These are phyloP conservation scores for Sciurus niger DNA, from an alignment of 2,113 vertebrate genomes.

Conservation along the genomic window DNA sequence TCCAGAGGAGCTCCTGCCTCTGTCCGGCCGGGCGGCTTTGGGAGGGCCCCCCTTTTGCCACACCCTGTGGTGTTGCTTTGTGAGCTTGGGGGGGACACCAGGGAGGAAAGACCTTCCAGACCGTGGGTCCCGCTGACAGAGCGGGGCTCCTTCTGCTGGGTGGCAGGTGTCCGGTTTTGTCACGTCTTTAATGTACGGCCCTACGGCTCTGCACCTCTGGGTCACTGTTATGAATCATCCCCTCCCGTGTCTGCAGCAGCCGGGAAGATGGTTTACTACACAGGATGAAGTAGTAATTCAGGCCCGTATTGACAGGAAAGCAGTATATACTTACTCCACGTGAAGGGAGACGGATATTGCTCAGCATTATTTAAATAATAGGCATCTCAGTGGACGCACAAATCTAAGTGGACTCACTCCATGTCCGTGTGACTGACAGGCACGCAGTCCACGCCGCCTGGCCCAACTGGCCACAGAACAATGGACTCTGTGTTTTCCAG, in stretches of 20 bases:
- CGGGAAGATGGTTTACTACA: slow-evolving; percentile 77
- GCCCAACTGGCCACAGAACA: not conserved
- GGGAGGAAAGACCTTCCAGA: not conserved
- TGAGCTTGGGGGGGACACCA: not conserved
- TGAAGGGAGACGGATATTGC: slow-evolving; percentile 49
- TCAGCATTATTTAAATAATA: slow-evolving; percentile 63
- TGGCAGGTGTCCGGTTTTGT: not conserved
- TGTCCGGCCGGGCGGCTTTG: not conserved
- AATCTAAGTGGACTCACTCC: slow-evolving; percentile 63
- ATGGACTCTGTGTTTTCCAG: not conserved
- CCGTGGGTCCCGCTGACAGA: accelerated
- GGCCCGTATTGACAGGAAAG: slow-evolving; percentile 75
- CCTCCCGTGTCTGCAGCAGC: not conserved
- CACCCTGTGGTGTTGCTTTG: no score
- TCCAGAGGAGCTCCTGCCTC: no score
- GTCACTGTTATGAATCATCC: slow-evolving; percentile 48
- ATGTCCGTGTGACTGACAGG: slow-evolving; percentile 32
- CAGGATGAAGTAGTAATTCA: slow-evolving; percentile 72
- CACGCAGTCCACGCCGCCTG: not conserved
- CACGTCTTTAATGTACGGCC: not conserved
- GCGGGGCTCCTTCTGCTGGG: not conserved
- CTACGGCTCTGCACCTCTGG: not conserved
- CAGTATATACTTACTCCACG: slow-evolving; percentile 63
- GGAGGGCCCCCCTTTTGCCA: no score
- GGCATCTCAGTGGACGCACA: slow-evolving; percentile 71